Percentiles rank a stretch among this genome's conserved stretches.
These are phyloP conservation scores for Araneus ventricosus DNA, from an alignment of 1,140 invertebrate genomes.

Conservation along the genomic window DNA sequence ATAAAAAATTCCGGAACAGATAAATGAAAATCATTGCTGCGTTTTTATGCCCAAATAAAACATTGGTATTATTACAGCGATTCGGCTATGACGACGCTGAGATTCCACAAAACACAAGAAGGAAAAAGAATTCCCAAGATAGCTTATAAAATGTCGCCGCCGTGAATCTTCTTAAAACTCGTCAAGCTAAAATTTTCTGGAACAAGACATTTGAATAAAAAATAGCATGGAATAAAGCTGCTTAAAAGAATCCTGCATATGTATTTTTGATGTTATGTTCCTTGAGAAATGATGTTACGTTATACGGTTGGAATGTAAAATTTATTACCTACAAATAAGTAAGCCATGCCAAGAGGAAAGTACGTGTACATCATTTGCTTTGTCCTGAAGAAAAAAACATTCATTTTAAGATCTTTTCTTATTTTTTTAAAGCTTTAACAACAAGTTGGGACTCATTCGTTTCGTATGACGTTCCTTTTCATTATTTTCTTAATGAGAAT, in stretches of 20 bases:
- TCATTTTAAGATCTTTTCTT: background rate
- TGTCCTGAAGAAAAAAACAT: background rate
- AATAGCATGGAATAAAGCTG: background rate
- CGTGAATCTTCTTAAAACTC: conserved; percentile 20
- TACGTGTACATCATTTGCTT: background rate
- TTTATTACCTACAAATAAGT: background rate
- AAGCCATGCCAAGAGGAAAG: background rate
- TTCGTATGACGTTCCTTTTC: background rate
- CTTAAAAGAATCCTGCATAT: background rate
- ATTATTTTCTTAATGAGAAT: background rate
- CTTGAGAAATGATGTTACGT: background rate
- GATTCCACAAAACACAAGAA: too few relatives aligned
- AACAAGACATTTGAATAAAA: background rate
- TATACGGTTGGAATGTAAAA: background rate
- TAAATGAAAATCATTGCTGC: background rate
- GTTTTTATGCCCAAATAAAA: background rate
- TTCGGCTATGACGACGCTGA: too few relatives aligned
- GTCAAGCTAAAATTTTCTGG: background rate
- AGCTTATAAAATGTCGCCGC: background rate
- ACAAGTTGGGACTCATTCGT: background rate
- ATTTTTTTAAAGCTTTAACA: background rate
- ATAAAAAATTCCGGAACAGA: background rate
- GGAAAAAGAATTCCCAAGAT: background rate
- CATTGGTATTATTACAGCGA: too few relatives aligned
- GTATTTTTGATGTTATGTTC: background rate